Conservation (phyloP, 2,888 invertebrate species). For the Fragum fragum region DNA sequence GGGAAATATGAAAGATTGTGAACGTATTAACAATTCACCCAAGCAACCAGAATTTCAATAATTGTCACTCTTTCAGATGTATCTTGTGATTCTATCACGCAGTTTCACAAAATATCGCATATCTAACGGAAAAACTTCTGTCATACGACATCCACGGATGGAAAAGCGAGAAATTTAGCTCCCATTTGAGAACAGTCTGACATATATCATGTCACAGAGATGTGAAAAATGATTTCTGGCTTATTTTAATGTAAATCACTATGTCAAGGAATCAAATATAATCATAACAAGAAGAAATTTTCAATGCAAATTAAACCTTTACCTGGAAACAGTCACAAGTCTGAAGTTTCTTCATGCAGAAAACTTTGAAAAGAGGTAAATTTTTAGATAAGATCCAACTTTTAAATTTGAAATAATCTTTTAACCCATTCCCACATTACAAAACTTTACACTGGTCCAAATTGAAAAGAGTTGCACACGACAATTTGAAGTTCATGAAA, state of each 20-base stretch:
- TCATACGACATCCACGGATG: constrained; percentile 11
- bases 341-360: too few species aligned
- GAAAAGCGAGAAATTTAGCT: constrained; percentile 20
- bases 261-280: constrained; percentile 20
- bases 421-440: too few species aligned
- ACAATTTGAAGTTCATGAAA: too few species aligned
- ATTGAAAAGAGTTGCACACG: too few species aligned
- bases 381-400: too few species aligned
- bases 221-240: constrained; percentile 23
- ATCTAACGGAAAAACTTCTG: constrained; percentile 19
- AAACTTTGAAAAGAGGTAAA: too few species aligned
- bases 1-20: too few species aligned
- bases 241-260: constrained; percentile 27
- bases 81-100: constrained; percentile 2
- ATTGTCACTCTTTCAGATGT: constrained; percentile 5
- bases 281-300: constrained; percentile 26
- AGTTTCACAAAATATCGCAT: constrained; percentile 16
- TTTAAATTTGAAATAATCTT: too few species aligned
- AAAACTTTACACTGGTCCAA: too few species aligned
- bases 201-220: constrained; percentile 15
- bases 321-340: neutral
- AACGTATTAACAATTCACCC: neutral
- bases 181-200: constrained; percentile 2
- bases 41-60: neutral
- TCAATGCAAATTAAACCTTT: constrained; percentile 1